Percentiles rank a stretch among this genome's conserved stretches.
Evolutionary conservation across 1,140 invertebrate genomes (phyloP).

Genomic region (Asbolus verrucosus): DNA sequence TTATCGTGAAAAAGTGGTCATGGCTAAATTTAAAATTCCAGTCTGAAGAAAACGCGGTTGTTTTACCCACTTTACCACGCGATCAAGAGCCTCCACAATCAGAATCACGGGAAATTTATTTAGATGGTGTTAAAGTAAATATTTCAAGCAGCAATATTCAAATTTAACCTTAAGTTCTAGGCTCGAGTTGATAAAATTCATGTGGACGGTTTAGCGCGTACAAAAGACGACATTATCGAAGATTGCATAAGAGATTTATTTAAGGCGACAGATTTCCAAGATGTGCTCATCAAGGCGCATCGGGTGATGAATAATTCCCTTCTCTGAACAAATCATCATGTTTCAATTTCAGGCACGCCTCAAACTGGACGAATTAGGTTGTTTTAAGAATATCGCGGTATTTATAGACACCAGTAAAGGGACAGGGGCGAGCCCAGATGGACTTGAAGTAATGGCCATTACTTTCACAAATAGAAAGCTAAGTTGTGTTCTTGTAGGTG

Average conservation of each 20-base stretch:
- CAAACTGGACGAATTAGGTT: slow-evolving; percentile 81
- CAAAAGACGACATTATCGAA: slow-evolving; percentile 86
- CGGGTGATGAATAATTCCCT: slow-evolving; percentile 62
- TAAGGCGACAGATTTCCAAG: slow-evolving; percentile 74
- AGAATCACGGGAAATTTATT: slow-evolving; percentile 22
- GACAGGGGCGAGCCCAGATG: slow-evolving; percentile 76
- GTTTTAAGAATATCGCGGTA: slow-evolving; percentile 85
- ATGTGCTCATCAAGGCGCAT: slow-evolving; percentile 72
- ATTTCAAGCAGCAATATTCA: neutral
- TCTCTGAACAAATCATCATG: neutral
- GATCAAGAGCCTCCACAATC: slow-evolving; percentile 10
- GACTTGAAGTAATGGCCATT: no score
- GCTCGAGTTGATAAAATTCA: slow-evolving; percentile 83
- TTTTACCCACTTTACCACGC: slow-evolving; percentile 7
- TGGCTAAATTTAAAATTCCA: slow-evolving; percentile 35
- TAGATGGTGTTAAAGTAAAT: slow-evolving; percentile 39
- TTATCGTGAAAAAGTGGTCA: neutral
- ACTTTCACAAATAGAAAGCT: no score
- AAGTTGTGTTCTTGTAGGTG: no score
- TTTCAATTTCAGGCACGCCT: slow-evolving; percentile 69
- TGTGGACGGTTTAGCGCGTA: slow-evolving; percentile 83
- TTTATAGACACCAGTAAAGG: slow-evolving; percentile 86
- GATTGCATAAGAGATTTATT: slow-evolving; percentile 80
- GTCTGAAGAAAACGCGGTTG: slow-evolving; percentile 27
- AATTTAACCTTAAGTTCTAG: slow-evolving; percentile 64